Conservation (phyloP, 2,888 invertebrate genomes). For the Epiblema foenella region DNA sequence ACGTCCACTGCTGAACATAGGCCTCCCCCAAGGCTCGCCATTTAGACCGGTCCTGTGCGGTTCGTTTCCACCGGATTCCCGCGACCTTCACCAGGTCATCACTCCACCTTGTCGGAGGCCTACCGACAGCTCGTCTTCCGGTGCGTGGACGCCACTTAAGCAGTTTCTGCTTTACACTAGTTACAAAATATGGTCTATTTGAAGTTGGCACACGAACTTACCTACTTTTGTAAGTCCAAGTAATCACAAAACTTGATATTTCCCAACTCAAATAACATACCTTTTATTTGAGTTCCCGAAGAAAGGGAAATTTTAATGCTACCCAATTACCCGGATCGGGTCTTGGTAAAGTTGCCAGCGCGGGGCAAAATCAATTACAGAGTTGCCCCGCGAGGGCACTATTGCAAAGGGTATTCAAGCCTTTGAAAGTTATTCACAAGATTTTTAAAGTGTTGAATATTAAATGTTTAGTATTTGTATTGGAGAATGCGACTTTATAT, state of each 20-base stretch:
- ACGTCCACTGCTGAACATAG: no score
- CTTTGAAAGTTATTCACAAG: conserved; percentile 14
- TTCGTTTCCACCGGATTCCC: no score
- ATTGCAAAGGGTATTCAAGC: conserved; percentile 21
- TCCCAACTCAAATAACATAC: conserved; percentile 39
- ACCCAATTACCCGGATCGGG: conserved; percentile 40
- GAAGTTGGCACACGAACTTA: neutral
- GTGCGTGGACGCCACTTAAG: no score
- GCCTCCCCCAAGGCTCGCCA: no score
- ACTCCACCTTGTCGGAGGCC: no score
- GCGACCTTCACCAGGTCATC: no score
- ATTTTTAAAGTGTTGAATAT: conserved; percentile 8
- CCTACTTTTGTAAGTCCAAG: neutral
- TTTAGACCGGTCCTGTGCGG: no score
- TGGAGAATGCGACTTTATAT: neutral
- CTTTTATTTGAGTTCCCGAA: conserved; percentile 10
- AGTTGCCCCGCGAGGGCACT: conserved; percentile 36
- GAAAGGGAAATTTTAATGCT: conserved; percentile 42
- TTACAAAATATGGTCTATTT: neutral
- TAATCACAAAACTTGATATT: conserved; percentile 27
- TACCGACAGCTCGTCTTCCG: no score
- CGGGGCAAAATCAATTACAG: conserved; percentile 38
- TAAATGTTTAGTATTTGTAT: neutral
- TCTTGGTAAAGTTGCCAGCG: conserved; percentile 13
- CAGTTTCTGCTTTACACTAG: no score